Evolutionary conservation across 2,888 invertebrate genomes (phyloP), one percentile per base, ranked within the genome.

Genomic region (Eilema sororculum): DNA sequence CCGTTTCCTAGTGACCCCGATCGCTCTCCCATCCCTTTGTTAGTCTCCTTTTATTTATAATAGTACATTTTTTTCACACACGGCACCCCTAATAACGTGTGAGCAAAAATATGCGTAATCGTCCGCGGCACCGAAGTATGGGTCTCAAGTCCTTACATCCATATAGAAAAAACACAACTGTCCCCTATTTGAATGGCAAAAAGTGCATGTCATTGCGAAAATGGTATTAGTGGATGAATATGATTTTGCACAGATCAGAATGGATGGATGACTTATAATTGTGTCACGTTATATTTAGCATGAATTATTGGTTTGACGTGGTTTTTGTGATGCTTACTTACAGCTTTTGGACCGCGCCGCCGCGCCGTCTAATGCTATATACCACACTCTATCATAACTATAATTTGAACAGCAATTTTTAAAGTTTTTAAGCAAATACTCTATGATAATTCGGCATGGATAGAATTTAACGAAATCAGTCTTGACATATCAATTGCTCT

Each of bases 1-100:
- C 93, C 92, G 93, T 95, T 95, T 95, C 93, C 94, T 95, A 95
- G 94, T 95, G 95, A 95, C 95, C 95, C 95, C 94, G 95, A 95
- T 95, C 94, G 90, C 89, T 94, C 94, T 93, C 89, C 90, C 94
- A 94, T 95, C 94, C 94, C 91, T 93, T 95, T 95, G 95, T 95
- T 90, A 84, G 82, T 86, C 85, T 91, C 86, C 93, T 93, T 90
- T 94, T 94, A 94, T 95, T 95, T 94, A 95, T 94, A 95, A 95
- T 94, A 93, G 93, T 92, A 93, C 86, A 91, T 92, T 95, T 95
- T 95, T 95, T 94, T 93, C 94, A 94, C 92, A 94, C 93, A 93
- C 91, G 87, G 89, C 92, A 95, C 95, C 95, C 95, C 93, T 93
- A 93, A 93, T 94, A 93, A 91, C 87, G 88, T 93, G 89, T 90